Conservation (phyloP, 92 coral and sea anemone species). For the Porites rus region DNA sequence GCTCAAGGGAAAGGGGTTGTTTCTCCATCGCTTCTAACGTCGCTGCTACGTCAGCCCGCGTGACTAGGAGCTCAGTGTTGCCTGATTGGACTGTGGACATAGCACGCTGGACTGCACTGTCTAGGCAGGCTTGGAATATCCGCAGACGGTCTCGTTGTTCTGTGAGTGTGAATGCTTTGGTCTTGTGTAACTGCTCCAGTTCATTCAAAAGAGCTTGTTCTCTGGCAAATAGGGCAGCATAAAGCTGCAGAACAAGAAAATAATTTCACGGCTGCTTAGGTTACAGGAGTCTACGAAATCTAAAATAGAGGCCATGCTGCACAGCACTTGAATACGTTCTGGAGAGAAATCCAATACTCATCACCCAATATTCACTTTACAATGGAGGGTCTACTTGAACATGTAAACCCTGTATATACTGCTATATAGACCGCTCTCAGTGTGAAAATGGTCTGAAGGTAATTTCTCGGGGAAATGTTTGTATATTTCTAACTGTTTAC, state of each 20-base stretch:
- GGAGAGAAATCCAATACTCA: too few species aligned
- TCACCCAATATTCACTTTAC: too few species aligned
- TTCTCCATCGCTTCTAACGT: not conserved
- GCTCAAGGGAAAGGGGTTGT: not conserved
- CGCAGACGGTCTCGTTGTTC: conserved; percentile 15
- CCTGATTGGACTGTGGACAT: not conserved
- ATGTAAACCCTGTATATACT: too few species aligned
- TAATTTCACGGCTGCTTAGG: too few species aligned
- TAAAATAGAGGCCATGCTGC: too few species aligned
- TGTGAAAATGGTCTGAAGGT: too few species aligned
- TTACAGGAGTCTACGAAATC: not conserved
- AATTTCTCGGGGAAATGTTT: too few species aligned
- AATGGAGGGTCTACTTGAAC: too few species aligned
- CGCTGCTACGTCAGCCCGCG: not conserved
- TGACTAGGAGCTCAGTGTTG: not conserved
- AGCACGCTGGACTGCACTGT: conserved; percentile 20
- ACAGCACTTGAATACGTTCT: too few species aligned
- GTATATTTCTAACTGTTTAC: too few species aligned
- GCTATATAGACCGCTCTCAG: too few species aligned
- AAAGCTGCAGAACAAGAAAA: not conserved
- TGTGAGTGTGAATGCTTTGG: not conserved
- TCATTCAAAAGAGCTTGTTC: not conserved
- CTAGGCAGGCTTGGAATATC: conserved; percentile 1
- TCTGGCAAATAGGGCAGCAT: not conserved
- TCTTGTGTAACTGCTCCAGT: not conserved